These are phyloP conservation scores for Drosophila rubida DNA, from an alignment of 2,888 invertebrate genomes.

Conservation along the genomic window DNA sequence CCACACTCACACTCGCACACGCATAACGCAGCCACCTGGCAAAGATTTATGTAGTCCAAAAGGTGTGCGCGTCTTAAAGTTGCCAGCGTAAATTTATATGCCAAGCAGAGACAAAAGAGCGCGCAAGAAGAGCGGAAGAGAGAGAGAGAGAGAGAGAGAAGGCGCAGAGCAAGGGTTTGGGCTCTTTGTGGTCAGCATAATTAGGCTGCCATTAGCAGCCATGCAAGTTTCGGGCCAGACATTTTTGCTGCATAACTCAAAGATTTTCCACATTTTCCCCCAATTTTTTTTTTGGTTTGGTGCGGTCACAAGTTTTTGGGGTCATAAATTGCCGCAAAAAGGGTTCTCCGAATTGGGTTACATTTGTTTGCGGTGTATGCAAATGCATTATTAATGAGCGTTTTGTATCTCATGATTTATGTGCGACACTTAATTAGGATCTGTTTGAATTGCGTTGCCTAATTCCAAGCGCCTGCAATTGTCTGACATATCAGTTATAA, in stretches of 20 bases:
- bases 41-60: constrained; percentile 73
- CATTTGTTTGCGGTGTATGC: constrained; percentile 61
- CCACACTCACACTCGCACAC: constrained; percentile 19
- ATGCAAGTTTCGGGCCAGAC: constrained; percentile 38
- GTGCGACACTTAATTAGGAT: constrained; percentile 70
- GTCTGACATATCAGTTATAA: constrained; percentile 30
- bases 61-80: constrained; percentile 68
- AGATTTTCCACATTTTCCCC: constrained; percentile 42
- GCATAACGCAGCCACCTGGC: constrained; percentile 68
- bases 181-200: constrained; percentile 65
- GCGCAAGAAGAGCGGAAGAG: background rate
- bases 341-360: constrained; percentile 44
- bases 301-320: constrained; percentile 35
- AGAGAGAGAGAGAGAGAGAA: background rate
- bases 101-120: constrained; percentile 18
- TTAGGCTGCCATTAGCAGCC: constrained; percentile 74
- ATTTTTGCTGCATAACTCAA: constrained; percentile 49
- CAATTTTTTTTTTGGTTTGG: background rate
- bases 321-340: constrained; percentile 63
- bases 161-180: constrained; percentile 17
- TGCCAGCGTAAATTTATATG: constrained; percentile 62
- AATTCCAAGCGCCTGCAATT: constrained; percentile 16
- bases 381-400: constrained; percentile 75
- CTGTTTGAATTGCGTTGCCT: constrained; percentile 28
- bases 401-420: constrained; percentile 65